These are phyloP conservation scores for Cassiopea xamachana DNA, from an alignment of 30 jellyfish, hydroid and myxozoan species.

Conservation along the genomic window DNA sequence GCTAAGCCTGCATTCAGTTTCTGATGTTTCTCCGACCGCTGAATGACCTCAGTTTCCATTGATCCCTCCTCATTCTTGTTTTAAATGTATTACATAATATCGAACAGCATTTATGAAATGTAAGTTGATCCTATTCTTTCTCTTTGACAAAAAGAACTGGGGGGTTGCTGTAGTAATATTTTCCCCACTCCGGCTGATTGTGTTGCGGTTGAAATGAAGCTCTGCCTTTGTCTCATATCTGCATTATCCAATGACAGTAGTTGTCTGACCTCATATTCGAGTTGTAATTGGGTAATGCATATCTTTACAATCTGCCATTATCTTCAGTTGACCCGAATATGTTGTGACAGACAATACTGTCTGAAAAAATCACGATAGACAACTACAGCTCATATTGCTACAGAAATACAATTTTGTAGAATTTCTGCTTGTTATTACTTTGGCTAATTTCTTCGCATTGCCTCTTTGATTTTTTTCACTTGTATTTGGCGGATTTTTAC, in stretches of 20 bases:
- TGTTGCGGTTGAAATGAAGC: background rate
- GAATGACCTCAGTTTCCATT: too few relatives aligned
- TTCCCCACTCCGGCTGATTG: background rate
- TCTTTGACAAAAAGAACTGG: background rate
- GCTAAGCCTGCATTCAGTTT: too few relatives aligned
- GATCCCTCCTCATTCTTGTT: too few relatives aligned
- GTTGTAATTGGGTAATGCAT: background rate
- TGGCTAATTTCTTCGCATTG: too few relatives aligned
- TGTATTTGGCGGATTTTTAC: too few relatives aligned
- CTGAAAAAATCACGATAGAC: background rate
- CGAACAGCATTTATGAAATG: too few relatives aligned
- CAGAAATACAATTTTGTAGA: too few relatives aligned
- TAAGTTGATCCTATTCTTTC: too few relatives aligned
- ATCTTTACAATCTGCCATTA: background rate
- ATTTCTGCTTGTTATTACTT: too few relatives aligned
- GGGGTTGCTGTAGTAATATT: background rate
- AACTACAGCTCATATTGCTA: background rate
- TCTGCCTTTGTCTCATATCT: background rate
- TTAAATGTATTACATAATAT: too few relatives aligned
- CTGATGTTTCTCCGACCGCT: too few relatives aligned
- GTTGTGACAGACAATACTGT: background rate
- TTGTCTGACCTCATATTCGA: conserved; percentile 16
- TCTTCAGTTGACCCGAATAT: background rate
- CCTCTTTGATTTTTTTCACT: too few relatives aligned
- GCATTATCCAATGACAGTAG: background rate